phyloP scores from a whole-genome alignment of 1,140 invertebrate genomes.

The Bacillus rossius region DNA sequence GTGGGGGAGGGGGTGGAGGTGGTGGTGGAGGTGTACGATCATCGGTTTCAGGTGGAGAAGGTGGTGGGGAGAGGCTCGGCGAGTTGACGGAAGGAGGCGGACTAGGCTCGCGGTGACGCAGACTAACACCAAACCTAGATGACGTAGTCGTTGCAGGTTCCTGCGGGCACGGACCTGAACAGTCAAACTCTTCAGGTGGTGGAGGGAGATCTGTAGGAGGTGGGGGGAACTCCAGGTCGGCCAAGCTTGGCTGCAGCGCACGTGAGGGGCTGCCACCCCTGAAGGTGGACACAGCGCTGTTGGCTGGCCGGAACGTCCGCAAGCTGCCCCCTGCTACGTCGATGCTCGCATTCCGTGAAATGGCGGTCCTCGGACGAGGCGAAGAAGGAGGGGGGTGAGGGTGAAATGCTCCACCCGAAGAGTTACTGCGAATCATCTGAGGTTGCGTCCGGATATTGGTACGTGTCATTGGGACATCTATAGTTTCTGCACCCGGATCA shows the following conservation, averaged over 20 bases:
- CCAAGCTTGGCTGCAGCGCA: conserved; percentile 54
- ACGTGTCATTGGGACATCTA: conserved; percentile 28
- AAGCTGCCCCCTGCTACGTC: conserved; percentile 41
- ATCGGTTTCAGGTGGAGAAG: conserved; percentile 1
- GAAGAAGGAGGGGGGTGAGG: conserved; percentile 3
- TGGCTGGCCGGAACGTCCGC: conserved; percentile 45
- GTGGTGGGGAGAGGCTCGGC: not conserved
- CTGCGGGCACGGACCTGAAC: conserved; percentile 15
- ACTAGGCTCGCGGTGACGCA: conserved; percentile 56
- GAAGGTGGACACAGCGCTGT: conserved; percentile 27
- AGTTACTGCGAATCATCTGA: conserved; percentile 81
- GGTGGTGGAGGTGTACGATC: not conserved
- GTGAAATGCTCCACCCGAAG: conserved; percentile 65
- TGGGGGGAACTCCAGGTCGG: conserved; percentile 80
- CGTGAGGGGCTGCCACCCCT: conserved; percentile 50
- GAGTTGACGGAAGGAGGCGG: not conserved
- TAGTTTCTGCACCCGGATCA: conserved; percentile 15
- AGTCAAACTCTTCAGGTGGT: conserved; percentile 55
- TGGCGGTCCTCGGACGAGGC: not conserved
- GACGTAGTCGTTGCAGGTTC: conserved; percentile 46
- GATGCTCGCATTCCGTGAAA: conserved; percentile 21
- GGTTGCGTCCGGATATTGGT: conserved; percentile 57
- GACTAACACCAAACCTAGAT: conserved; percentile 62
- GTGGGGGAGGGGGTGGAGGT: not conserved
- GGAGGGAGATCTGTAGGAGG: conserved; percentile 73